Percentiles rank a stretch among this genome's conserved stretches.
phyloP scores from a whole-genome alignment of 1,140 invertebrate genomes.

The Drosophila orena region DNA sequence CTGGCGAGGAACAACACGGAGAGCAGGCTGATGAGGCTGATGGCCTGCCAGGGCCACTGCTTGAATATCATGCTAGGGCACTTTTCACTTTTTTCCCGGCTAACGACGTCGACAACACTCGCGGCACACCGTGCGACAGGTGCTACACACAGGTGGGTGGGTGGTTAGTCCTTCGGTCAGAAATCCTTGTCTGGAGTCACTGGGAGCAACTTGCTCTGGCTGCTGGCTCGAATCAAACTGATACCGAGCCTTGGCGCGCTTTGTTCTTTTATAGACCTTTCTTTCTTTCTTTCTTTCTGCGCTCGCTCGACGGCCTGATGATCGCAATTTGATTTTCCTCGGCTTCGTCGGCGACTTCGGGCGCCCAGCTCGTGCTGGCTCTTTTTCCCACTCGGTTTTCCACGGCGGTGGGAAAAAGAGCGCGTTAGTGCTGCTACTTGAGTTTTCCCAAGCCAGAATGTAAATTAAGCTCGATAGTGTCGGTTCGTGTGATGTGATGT shows the following conservation, averaged over 20 bases:
- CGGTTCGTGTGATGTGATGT: too few relatives aligned
- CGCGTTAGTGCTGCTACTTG: conserved; percentile 16
- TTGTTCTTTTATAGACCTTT: conserved; percentile 84
- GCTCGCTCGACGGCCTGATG: conserved; percentile 41
- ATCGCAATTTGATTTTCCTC: conserved; percentile 79
- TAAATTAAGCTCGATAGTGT: background rate
- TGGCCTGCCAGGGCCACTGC: conserved; percentile 38
- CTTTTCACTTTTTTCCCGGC: conserved; percentile 24
- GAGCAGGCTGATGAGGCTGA: conserved; percentile 46
- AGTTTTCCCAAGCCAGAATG: background rate
- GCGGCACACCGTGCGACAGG: conserved; percentile 48
- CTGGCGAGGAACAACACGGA: conserved; percentile 50
- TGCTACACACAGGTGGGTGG: conserved; percentile 19
- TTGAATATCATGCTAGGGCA: conserved; percentile 56
- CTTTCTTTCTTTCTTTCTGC: conserved; percentile 24
- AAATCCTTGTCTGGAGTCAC: conserved; percentile 12
- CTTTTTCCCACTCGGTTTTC: conserved; percentile 27
- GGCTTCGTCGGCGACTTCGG: conserved; percentile 37
- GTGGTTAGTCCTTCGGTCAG: conserved; percentile 44
- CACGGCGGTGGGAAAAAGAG: conserved; percentile 20
- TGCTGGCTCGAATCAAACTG: conserved; percentile 76
- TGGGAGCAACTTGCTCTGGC: conserved; percentile 54
- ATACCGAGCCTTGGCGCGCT: conserved; percentile 68
- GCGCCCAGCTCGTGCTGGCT: conserved; percentile 24
- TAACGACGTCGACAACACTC: conserved; percentile 21